Base-by-base conservation (phyloP, 2,888 invertebrate species). In the Pachliopta kotzebuea region DNA sequence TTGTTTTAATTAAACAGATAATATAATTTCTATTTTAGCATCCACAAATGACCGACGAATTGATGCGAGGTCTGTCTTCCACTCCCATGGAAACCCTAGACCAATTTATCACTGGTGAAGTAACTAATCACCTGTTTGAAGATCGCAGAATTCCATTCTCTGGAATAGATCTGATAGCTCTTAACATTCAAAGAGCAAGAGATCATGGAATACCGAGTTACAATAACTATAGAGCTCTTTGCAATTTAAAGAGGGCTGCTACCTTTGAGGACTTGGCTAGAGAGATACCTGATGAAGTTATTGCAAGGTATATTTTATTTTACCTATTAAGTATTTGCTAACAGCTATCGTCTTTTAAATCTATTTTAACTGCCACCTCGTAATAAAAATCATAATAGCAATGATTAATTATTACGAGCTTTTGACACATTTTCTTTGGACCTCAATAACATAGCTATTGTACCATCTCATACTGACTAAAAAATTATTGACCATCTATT, bases 81-180 rank as follows among this genome's bases (percentile, higher is more conserved):
- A 97, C 97, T 0, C 97, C 98, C 0, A 97, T 98, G 96, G 98
- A 98, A 85, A 96, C 96, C 0, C 88, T 98, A 59, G 98, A 98
- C 88, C 97, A 98, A 82, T 98, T 98, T 81, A 96, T 98, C 72
- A 98, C 98, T 0, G 97, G 97, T 0, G 98, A 98, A 92, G 97
- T 98, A 0, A 97, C 98, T 11, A 98, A 98, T 86, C 98, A 98
- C 85, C 90, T 98, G 63, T 98, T 98, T 81, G 98, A 98, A 84
- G 96, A 98, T 78, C 93, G 95, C 20, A 95, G 95, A 69, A 95
- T 96, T 70, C 97, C 98, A 0, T 98, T 98, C 86, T 98, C 98
- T 0, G 98, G 98, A 11, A 92, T 98, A 66, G 98, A 98, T 87
- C 91, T 98, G 61, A 94, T 98, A n/a, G 96, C 98, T 0, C 90